Evolutionary conservation across 2,888 invertebrate species (phyloP), one percentile per base, ranked within the genome.

Genomic region (Pterobdella sp.): DNA sequence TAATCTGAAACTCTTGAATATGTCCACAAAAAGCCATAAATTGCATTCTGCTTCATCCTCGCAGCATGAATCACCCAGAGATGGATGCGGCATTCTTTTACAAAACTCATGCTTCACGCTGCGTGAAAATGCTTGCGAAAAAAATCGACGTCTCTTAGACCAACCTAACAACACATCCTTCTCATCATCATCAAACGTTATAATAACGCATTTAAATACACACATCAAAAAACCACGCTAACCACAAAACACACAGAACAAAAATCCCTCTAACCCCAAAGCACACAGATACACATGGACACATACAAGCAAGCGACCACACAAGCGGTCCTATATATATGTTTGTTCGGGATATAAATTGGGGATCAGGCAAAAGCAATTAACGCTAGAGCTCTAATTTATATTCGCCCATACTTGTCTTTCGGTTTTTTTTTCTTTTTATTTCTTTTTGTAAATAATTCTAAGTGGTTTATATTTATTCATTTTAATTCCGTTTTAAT

Each of bases 331-430:
- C 4, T 56, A 56, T 56, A 26, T 22, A 56, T 56, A 26, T 22
- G 18, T 3, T 22, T 26, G 60, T n/a, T 26, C n/a, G 60, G 60
- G 60, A 14, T 56, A 56, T 56, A 56, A 56, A 56, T 56, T 26
- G 60, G 60, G 60, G 60, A 56, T 56, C 60, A 56, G 3, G 60
- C 10, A 56, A 56, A 56, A 56, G 60, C 60, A 56, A 56, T 56
- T 56, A 56, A n/a, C 60, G 60, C 18, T 3, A 22, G 10, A 3
- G 4, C n/a, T 56, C 60, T 56, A 56, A 56, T 56, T 56, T 56
- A 56, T 56, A 56, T 56, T 7, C 60, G n/a, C 3, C n/a, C 26
- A 14, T 56, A 26, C 60, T 26, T 56, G 60, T 22, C 60, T 56
- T 56, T 56, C n/a, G 4, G 60, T 3, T n/a, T 56, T 7, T 42